Evolutionary conservation across 2,113 vertebrate genomes (phyloP).

Genomic region (Puma concolor): DNA sequence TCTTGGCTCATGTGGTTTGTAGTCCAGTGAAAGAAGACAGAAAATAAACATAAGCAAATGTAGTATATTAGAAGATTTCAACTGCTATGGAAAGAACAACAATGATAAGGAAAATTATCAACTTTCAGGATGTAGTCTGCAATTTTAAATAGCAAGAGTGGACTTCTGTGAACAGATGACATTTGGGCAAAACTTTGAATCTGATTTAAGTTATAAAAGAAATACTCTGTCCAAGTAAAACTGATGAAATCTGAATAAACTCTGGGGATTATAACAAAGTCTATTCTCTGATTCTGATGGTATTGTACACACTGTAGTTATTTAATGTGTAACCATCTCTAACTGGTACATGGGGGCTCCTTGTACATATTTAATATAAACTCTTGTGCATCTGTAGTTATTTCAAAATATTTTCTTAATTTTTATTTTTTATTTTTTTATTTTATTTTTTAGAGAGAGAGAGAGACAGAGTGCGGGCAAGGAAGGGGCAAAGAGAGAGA

Average conservation of each 20-base stretch:
- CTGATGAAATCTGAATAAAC: not conserved
- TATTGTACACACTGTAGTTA: not conserved
- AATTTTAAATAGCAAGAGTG: not conserved
- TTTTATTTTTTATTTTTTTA: no score
- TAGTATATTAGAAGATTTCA: not conserved
- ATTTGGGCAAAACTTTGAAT: not conserved
- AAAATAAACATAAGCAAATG: not conserved
- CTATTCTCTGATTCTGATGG: not conserved
- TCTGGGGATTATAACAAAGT: not conserved
- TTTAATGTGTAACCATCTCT: not conserved
- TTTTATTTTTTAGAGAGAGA: no score
- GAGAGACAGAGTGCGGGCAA: no score
- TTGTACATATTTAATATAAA: not conserved
- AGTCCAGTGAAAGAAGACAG: not conserved
- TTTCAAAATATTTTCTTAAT: not conserved
- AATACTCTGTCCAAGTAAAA: not conserved
- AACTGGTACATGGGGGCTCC: not conserved
- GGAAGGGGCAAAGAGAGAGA: no score
- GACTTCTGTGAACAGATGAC: not conserved
- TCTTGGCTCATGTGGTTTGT: not conserved
- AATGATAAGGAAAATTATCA: not conserved
- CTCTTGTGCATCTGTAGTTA: not conserved
- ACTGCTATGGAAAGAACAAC: not conserved
- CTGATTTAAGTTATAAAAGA: not conserved
- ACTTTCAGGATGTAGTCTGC: not conserved